Evolutionary conservation across 2,797 vertebrate species (phyloP).

Genomic region (Lepilemur ruficaudatus): DNA sequence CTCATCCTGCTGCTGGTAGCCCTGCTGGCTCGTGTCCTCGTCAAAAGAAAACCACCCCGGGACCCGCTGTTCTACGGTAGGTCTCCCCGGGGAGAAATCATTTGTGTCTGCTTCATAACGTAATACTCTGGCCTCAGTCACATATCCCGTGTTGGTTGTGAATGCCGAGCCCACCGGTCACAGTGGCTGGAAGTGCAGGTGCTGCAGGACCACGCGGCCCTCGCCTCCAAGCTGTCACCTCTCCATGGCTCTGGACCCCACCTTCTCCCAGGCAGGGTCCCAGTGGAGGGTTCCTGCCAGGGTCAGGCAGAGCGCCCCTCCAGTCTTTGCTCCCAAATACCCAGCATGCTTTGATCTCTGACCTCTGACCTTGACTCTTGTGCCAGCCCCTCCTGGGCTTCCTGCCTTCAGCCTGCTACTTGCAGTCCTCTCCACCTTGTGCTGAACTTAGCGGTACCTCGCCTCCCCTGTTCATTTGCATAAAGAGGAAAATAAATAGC

Average conservation of each 20-base stretch:
- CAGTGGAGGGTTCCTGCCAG: background rate
- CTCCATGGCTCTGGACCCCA: background rate
- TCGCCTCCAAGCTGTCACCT: background rate
- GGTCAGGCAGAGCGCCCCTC: background rate
- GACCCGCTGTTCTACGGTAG: conserved; percentile 94
- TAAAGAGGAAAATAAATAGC: background rate
- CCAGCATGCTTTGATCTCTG: background rate
- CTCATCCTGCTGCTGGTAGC: conserved; percentile 87
- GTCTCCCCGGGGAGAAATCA: conserved; percentile 14
- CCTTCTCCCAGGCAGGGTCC: background rate
- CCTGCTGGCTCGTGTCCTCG: conserved; percentile 85
- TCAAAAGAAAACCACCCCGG: conserved; percentile 90
- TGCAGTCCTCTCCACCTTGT: background rate
- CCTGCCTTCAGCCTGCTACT: background rate
- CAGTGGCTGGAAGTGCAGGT: background rate
- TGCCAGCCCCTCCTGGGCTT: background rate
- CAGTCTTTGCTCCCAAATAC: background rate
- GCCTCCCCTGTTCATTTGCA: background rate
- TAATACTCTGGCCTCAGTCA: accelerated
- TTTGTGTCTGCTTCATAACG: background rate
- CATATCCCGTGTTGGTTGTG: background rate
- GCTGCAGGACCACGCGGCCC: background rate
- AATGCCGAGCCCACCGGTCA: background rate
- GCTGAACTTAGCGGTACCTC: background rate
- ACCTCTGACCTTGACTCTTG: background rate